Percentiles rank a stretch among this genome's conserved stretches.
phyloP scores from a whole-genome alignment of 2,888 invertebrate genomes.

The Schizotus pectinicornis region DNA sequence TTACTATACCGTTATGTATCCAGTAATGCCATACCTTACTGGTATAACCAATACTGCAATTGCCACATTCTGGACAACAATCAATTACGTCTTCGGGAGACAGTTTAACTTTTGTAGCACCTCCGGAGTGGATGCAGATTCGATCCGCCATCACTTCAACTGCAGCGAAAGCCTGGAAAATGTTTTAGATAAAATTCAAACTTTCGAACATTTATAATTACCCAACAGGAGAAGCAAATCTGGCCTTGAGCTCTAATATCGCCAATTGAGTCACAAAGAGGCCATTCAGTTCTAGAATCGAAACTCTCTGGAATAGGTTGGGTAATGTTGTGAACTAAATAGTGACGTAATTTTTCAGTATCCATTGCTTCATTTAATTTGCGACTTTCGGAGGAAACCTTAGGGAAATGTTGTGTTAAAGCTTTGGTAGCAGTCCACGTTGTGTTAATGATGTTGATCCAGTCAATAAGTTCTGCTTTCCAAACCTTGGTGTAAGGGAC shows the following conservation, averaged over 20 bases:
- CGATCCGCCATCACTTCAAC: slow-evolving; percentile 88
- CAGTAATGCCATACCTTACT: slow-evolving; percentile 83
- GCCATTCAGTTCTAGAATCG: slow-evolving; percentile 80
- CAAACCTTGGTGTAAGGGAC: too few species aligned
- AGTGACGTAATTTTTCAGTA: not conserved
- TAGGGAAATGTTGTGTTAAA: slow-evolving; percentile 66
- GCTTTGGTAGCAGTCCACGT: slow-evolving; percentile 83
- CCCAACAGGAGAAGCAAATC: slow-evolving; percentile 91
- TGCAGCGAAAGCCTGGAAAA: slow-evolving; percentile 70
- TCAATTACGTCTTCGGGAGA: slow-evolving; percentile 82
- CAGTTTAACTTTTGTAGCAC: slow-evolving; percentile 70
- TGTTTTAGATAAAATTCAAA: too few species aligned
- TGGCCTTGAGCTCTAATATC: slow-evolving; percentile 79
- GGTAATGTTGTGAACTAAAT: not conserved
- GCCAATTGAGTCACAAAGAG: slow-evolving; percentile 78
- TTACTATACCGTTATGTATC: slow-evolving; percentile 80
- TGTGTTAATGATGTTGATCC: slow-evolving; percentile 69
- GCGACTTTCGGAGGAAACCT: too few species aligned
- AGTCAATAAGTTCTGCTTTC: slow-evolving; percentile 68
- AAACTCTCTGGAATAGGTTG: slow-evolving; percentile 69
- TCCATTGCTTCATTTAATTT: too few species aligned
- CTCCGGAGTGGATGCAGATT: slow-evolving; percentile 78
- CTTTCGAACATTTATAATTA: too few species aligned
- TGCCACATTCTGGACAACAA: slow-evolving; percentile 78
- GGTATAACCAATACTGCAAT: slow-evolving; percentile 81